These are phyloP conservation scores for Didymodactylos carnosus DNA, from an alignment of 2,888 invertebrate genomes.

Conservation along the genomic window DNA sequence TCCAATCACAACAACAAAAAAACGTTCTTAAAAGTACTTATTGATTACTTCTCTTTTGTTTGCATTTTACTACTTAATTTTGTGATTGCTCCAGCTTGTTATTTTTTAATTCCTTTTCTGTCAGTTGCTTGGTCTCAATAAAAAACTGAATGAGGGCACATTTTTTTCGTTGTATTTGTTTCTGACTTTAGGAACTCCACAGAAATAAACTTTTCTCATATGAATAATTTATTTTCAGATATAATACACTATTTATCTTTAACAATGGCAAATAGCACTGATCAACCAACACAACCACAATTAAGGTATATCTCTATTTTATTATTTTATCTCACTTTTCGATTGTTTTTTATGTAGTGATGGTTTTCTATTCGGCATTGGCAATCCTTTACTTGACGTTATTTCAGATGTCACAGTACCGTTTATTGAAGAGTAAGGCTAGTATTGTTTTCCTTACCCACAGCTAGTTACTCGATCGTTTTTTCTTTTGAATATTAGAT, in stretches of 20 bases:
- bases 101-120: not conserved
- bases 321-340: not conserved
- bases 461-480: not conserved
- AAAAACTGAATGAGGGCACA: too few species aligned
- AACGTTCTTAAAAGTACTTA: not conserved
- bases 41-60: not conserved
- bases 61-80: not conserved
- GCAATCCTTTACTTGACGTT: slow-evolving; percentile 86
- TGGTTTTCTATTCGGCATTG: slow-evolving; percentile 67
- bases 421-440: slow-evolving; percentile 58
- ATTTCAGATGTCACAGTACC: slow-evolving; percentile 56
- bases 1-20: not conserved
- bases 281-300: not conserved
- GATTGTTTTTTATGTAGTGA: slow-evolving; percentile 42
- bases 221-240: too few species aligned
- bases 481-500: slow-evolving; percentile 23
- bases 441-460: not conserved
- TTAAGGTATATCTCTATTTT: not conserved
- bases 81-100: not conserved
- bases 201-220: too few species aligned
- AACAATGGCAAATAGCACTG: not conserved
- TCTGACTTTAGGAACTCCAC: too few species aligned
- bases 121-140: not conserved
- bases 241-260: too few species aligned
- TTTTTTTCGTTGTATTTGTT: too few species aligned